Percentiles rank a stretch among this genome's conserved stretches.
These are phyloP conservation scores for Chondrosia reniformis DNA, from an alignment of 37 sponge, comb jelly and placozoan species.

Conservation along the genomic window DNA sequence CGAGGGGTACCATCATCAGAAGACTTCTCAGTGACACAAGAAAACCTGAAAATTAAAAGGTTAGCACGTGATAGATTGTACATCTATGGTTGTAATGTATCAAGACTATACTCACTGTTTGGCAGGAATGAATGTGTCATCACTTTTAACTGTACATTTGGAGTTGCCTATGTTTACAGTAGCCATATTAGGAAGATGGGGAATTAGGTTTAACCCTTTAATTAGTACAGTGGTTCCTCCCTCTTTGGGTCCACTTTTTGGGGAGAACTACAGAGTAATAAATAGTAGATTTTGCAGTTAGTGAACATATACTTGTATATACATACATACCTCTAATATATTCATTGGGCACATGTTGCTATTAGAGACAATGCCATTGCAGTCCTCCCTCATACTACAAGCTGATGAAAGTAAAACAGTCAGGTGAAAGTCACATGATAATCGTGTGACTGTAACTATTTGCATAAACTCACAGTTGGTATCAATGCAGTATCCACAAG, in stretches of 20 bases:
- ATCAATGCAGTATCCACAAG: constrained; percentile 20
- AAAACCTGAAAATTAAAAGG: no score
- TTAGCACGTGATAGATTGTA: no score
- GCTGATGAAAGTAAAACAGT: no score
- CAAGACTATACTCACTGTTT: no score
- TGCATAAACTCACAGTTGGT: background rate
- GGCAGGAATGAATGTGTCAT: no score
- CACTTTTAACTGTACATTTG: no score
- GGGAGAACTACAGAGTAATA: background rate
- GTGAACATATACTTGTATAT: background rate
- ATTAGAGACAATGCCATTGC: background rate
- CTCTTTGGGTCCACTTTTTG: background rate
- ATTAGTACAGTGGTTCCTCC: constrained; percentile 14
- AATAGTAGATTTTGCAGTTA: no score
- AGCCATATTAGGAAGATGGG: no score
- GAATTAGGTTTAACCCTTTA: constrained; percentile 15
- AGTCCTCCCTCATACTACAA: background rate
- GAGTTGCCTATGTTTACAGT: no score
- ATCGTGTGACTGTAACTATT: background rate
- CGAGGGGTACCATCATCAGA: no score
- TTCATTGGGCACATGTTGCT: background rate
- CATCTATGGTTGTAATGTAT: no score
- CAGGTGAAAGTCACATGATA: background rate
- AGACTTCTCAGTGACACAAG: no score
- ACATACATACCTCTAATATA: background rate